phyloP scores from a whole-genome alignment of 2,888 invertebrate genomes.

The Penaeus monodon region DNA sequence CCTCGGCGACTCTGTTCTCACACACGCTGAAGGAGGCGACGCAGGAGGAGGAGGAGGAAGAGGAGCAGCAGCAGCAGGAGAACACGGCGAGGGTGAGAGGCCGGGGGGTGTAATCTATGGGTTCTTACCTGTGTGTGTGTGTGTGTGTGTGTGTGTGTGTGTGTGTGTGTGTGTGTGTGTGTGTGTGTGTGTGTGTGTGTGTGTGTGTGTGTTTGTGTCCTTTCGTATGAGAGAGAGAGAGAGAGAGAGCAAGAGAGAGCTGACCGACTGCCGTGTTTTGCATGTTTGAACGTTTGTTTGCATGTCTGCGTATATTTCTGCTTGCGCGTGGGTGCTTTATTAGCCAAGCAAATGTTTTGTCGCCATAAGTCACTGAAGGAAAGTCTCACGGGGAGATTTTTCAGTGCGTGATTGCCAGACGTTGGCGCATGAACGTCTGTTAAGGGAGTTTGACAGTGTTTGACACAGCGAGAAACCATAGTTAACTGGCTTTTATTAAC shows the following conservation, averaged over 20 bases:
- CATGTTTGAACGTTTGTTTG: no score
- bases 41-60: background rate
- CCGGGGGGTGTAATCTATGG: background rate
- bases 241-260: background rate
- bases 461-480: no score
- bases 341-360: background rate
- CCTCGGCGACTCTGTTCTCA: background rate
- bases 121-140: background rate
- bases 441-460: no score
- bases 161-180: background rate
- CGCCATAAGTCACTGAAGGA: no score
- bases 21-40: constrained; percentile 4
- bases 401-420: no score
- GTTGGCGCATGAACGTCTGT: no score
- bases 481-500: background rate
- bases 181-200: constrained; percentile 16
- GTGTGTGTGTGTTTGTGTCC: constrained; percentile 15
- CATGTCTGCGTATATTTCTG: no score
- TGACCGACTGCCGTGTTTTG: background rate
- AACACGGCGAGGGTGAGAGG: background rate
- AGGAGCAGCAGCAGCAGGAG: background rate
- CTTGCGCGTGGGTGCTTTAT: background rate
- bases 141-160: background rate
- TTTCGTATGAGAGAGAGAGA: background rate
- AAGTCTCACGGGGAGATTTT: no score